phyloP scores from a whole-genome alignment of 2,797 vertebrate species.

The Falco peregrinus region DNA sequence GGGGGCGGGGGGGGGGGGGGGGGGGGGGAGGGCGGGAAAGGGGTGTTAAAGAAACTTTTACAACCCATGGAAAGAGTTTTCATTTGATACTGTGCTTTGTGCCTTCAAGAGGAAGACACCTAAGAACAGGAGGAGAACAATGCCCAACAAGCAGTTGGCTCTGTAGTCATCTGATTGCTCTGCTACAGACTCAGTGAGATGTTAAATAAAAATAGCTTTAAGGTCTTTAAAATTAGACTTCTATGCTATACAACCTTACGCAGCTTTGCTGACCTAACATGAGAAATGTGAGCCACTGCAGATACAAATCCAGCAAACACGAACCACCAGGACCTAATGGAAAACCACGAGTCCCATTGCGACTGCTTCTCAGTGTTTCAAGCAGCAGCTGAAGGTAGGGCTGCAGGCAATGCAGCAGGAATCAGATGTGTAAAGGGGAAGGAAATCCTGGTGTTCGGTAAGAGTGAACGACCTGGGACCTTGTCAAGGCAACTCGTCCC shows the following conservation, averaged over 20 bases:
- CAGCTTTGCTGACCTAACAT: not conserved
- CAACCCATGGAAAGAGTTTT: not conserved
- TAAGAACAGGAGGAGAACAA: not conserved
- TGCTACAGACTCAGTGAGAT: not conserved
- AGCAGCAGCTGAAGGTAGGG: not conserved
- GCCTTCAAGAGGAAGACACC: not conserved
- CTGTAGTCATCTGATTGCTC: not conserved
- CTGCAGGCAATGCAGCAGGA: not conserved
- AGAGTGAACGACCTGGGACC: not conserved
- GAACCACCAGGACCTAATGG: not conserved
- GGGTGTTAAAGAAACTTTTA: not conserved
- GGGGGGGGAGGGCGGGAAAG: accelerated
- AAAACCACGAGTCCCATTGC: not conserved
- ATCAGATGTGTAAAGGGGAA: not conserved
- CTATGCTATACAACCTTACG: not conserved
- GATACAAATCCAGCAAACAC: not conserved
- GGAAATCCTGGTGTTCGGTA: not conserved
- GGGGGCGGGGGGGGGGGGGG: no score
- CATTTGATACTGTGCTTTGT: not conserved
- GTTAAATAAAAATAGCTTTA: constrained; percentile 13
- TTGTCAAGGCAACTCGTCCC: not conserved
- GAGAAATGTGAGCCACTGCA: not conserved
- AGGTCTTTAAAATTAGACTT: not conserved
- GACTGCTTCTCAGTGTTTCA: not conserved
- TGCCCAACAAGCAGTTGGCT: not conserved